Evolutionary conservation across 2,888 invertebrate genomes (phyloP).

Genomic region (Callimorpha dominula): DNA sequence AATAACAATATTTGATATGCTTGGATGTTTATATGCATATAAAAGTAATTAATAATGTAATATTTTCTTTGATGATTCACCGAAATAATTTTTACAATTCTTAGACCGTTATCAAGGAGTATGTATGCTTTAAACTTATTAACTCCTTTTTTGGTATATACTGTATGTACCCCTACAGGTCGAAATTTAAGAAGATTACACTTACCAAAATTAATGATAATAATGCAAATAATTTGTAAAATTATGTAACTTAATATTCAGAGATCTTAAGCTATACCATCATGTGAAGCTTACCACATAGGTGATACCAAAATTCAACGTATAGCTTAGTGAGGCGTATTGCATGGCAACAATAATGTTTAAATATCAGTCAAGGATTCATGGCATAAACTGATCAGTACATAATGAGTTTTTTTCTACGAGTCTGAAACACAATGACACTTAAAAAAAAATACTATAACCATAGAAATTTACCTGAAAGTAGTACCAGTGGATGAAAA

Average conservation of each 20-base stretch:
- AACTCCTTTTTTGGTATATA: no score
- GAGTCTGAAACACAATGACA: no score
- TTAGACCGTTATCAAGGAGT: no score
- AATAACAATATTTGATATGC: background rate
- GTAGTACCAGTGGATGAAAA: no score
- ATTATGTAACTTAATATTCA: background rate
- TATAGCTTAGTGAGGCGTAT: background rate
- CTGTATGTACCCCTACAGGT: no score
- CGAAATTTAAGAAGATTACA: background rate
- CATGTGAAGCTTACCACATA: background rate
- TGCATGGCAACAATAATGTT: no score
- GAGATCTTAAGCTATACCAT: background rate
- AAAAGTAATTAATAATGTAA: background rate
- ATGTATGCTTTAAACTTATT: no score
- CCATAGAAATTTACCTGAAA: no score
- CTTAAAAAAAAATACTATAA: no score
- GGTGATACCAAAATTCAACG: background rate
- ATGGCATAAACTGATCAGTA: background rate
- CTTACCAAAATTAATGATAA: background rate
- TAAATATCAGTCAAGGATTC: background rate
- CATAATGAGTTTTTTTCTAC: no score
- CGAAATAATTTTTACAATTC: no score
- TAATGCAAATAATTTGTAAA: background rate
- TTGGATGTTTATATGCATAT: constrained; percentile 4
- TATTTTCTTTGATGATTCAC: background rate